Percentiles rank a stretch among this genome's conserved stretches.
Evolutionary conservation across 2,888 invertebrate species (phyloP).

Genomic region (Alentia gelatinosa): DNA sequence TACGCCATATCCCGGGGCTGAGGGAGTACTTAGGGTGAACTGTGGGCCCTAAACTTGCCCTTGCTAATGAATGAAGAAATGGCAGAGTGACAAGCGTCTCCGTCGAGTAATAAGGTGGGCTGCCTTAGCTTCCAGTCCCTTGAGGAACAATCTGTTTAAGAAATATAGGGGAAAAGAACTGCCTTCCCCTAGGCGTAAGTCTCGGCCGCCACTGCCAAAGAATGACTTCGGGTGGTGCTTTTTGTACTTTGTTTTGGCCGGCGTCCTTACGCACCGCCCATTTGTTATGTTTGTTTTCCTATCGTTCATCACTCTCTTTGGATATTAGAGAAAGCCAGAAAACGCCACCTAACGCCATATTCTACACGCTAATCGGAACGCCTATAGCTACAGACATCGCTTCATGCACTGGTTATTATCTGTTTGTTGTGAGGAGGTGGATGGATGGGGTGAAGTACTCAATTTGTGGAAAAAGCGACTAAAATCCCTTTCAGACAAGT

Average conservation of each 20-base stretch:
- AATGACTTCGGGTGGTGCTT: background rate
- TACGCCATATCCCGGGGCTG: background rate
- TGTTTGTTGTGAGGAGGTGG: no score
- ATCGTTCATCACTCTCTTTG: background rate
- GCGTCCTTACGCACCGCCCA: background rate
- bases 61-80: conserved; percentile 42
- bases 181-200: background rate
- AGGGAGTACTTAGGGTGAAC: conserved; percentile 1
- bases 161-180: conserved; percentile 16
- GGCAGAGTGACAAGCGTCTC: background rate
- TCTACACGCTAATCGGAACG: no score
- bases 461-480: background rate
- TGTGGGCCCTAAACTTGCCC: background rate
- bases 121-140: background rate
- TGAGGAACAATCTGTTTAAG: conserved; percentile 17
- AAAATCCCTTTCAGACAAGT: background rate
- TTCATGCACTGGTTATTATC: no score
- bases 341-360: no score
- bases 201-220: background rate
- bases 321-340: no score
- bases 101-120: background rate
- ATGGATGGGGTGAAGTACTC: no score
- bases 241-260: conserved; percentile 41
- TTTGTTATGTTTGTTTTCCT: conserved; percentile 45
- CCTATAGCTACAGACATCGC: no score